Conservation (phyloP, 2,797 vertebrate species). For the Fistularia tabacaria region DNA sequence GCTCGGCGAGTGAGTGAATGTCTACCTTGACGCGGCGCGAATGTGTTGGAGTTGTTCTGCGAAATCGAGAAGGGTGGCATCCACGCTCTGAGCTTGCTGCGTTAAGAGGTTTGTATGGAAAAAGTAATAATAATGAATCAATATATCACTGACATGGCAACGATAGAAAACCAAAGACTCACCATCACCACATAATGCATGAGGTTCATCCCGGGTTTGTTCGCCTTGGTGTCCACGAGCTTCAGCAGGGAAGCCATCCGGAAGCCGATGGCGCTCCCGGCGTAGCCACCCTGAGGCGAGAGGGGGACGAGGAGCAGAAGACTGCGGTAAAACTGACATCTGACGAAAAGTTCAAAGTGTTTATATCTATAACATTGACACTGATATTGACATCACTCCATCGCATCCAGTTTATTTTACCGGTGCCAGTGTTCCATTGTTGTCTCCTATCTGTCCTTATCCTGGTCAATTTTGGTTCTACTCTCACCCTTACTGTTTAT, state of each 20-base stretch:
- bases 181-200: conserved; percentile 87
- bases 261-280: conserved; percentile 80
- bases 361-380: no score
- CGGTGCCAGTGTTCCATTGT: no score
- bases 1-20: background rate
- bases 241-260: conserved; percentile 79
- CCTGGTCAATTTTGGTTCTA: no score
- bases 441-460: no score
- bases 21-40: conserved; percentile 74
- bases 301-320: background rate
- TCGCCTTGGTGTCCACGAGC: conserved; percentile 81
- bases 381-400: no score
- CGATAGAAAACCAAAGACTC: conserved; percentile 28
- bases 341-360: no score
- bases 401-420: no score
- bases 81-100: conserved; percentile 80
- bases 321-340: no score
- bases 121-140: background rate
- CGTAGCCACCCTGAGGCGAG: conserved; percentile 78
- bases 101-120: background rate
- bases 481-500: no score
- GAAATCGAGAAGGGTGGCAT: conserved; percentile 71
- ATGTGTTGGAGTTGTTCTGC: conserved; percentile 72
- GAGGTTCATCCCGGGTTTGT: conserved; percentile 84
- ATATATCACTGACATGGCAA: no score